Conservation (phyloP, 2,888 invertebrate species). For the Eilema caniola region DNA sequence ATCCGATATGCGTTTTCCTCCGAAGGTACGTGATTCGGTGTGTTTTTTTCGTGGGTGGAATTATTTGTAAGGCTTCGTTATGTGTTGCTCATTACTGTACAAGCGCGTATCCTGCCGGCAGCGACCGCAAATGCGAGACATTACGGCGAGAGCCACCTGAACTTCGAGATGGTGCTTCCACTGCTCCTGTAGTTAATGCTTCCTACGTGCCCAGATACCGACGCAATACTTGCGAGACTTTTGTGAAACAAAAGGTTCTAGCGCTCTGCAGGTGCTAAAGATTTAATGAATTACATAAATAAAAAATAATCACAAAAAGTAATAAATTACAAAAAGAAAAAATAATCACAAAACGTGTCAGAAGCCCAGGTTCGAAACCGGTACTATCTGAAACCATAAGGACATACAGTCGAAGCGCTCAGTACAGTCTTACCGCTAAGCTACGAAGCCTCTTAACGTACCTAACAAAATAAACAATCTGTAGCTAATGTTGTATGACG, state of each 20-base stretch:
- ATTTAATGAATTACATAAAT: background rate
- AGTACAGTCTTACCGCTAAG: too few species aligned
- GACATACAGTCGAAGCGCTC: too few species aligned
- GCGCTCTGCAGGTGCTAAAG: conserved; percentile 39
- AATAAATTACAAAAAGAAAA: too few species aligned
- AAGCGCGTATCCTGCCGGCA: conserved; percentile 83
- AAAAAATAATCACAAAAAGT: too few species aligned
- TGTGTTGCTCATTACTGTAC: conserved; percentile 86
- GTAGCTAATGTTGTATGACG: too few species aligned
- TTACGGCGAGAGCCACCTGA: conserved; percentile 78
- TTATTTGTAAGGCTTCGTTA: conserved; percentile 87
- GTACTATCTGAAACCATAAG: too few species aligned
- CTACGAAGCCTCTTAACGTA: too few species aligned
- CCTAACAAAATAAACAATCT: too few species aligned
- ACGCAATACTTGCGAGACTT: conserved; percentile 44
- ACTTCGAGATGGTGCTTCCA: conserved; percentile 61
- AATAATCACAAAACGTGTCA: too few species aligned
- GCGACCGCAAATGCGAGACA: conserved; percentile 85
- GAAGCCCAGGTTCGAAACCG: too few species aligned
- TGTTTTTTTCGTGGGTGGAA: conserved; percentile 85
- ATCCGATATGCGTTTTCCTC: conserved; percentile 86
- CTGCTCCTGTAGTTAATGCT: conserved; percentile 64
- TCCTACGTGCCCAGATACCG: conserved; percentile 68
- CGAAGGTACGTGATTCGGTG: conserved; percentile 85
- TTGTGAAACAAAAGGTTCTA: conserved; percentile 59